phyloP scores from a whole-genome alignment of 2,888 invertebrate genomes.

The Drosophila quinaria region DNA sequence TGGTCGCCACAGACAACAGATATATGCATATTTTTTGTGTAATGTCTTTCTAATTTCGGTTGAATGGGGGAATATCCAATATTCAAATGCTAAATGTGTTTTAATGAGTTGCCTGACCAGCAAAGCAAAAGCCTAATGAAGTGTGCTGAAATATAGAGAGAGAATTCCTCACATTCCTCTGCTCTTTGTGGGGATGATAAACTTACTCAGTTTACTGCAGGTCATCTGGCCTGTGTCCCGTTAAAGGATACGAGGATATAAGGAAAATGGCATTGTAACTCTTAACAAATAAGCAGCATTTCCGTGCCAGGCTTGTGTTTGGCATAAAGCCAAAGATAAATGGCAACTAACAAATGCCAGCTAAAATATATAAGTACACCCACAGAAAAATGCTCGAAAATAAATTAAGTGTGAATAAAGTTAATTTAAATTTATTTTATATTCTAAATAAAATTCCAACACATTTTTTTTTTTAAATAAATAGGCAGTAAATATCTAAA shows the following conservation, averaged over 20 bases:
- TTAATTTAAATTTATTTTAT: too few relatives aligned
- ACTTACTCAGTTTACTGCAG: constrained; percentile 71
- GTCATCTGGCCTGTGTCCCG: constrained; percentile 39
- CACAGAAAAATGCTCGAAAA: not conserved
- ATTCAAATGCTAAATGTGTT: constrained; percentile 38
- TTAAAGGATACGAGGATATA: constrained; percentile 33
- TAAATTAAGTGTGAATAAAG: too few relatives aligned
- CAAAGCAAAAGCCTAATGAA: constrained; percentile 59
- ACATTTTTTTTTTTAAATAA: too few relatives aligned
- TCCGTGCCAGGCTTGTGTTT: constrained; percentile 68
- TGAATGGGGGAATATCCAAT: constrained; percentile 21
- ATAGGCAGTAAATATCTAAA: too few relatives aligned
- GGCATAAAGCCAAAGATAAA: constrained; percentile 80
- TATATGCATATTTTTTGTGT: constrained; percentile 21
- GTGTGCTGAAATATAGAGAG: constrained; percentile 53
- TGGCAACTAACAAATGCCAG: constrained; percentile 75
- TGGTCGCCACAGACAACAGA: constrained; percentile 37
- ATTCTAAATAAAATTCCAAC: too few relatives aligned
- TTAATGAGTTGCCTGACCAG: constrained; percentile 49
- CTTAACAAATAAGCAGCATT: constrained; percentile 79
- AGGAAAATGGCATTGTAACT: constrained; percentile 58
- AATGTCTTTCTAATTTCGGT: constrained; percentile 47
- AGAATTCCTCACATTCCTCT: not conserved
- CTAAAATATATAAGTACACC: constrained; percentile 51
- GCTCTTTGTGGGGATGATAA: constrained; percentile 50